Base-by-base conservation (phyloP, 1,140 invertebrate genomes). In the Penaeus indicus region DNA sequence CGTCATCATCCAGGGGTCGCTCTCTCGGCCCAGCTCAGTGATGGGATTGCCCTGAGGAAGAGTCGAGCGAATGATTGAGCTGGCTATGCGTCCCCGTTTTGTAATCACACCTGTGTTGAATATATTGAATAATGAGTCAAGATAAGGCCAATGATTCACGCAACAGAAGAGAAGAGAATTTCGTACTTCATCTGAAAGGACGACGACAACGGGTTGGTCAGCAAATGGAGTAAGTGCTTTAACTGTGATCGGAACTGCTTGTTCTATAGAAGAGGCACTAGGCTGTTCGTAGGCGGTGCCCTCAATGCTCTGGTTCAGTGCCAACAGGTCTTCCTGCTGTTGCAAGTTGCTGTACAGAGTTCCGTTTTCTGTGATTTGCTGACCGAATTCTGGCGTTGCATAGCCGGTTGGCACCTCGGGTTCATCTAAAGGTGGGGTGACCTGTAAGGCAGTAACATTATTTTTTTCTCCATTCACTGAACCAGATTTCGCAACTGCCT, bases 1-100 rank as follows among this genome's bases (percentile, higher is more conserved):
- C 3, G 61, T 27, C n/a, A 90, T 13, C 84, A n/a, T 54, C 89
- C 89, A 90, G 0, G 89, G 89, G 13, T 84, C 86, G 16, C 67
- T 86, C 3, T 3, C 10, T 60, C 80, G 78, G 21, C 89, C 89
- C 0, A 90, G 62, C n/a, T 72, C 38, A 5, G 69, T 25, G n/a
- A 90, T 80, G 22, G 42, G 27, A 13, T 32, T 61, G 5, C 89
- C 89, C 89, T 90, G 63, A 3, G 60, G 22, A 32, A 11, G 11
- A 18, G 19, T 19, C 0, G n/a, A 77, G 18, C 4, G n/a, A 63
- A 61, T 62, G 16, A 11, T 64, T 22, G 10, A 8, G 69, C 32
- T 47, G 19, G 25, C 25, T 69, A 21, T 10, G 32, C 84, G 22
- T 27, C 63, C 11, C 25, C 19, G 19, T 4, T 27, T 18, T 8